A percentile compares a stretch with the other conserved stretches of the same genome.
phyloP scores from a whole-genome alignment of 2,888 invertebrate genomes.

The Pseudococcus longispinus region DNA sequence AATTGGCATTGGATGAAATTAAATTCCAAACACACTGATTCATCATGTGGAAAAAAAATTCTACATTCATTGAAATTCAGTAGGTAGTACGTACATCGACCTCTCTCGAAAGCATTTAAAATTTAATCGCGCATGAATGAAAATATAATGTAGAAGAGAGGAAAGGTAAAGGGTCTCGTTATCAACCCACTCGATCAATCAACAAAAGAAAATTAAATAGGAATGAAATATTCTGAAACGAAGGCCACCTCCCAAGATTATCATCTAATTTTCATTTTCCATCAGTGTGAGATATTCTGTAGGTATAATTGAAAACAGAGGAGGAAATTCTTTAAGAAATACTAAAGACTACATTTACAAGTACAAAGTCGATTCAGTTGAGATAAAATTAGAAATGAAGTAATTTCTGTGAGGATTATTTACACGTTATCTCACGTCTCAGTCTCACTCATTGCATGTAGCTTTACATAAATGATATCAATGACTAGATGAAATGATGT shows the following conservation, averaged over 20 bases:
- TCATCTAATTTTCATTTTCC: not conserved
- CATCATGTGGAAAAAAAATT: too few species aligned
- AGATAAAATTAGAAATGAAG: not conserved
- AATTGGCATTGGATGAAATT: too few species aligned
- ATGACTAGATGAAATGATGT: not conserved
- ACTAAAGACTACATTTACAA: too few species aligned
- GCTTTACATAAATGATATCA: not conserved
- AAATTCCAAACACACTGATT: too few species aligned
- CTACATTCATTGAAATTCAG: too few species aligned
- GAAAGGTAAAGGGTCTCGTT: not conserved
- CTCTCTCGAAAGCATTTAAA: not conserved
- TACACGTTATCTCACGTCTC: not conserved
- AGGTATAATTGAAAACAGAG: not conserved
- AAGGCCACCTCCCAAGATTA: not conserved
- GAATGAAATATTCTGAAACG: not conserved
- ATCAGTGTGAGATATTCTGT: not conserved
- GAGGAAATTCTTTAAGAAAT: not conserved
- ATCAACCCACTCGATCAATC: not conserved
- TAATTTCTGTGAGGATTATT: not conserved
- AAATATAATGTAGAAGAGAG: not conserved
- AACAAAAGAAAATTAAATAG: not conserved
- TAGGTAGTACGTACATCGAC: too few species aligned
- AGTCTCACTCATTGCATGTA: not conserved
- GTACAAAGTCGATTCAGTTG: not conserved
- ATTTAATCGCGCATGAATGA: not conserved